phyloP scores from a whole-genome alignment of 1,140 invertebrate species.

The Sipha flava region DNA sequence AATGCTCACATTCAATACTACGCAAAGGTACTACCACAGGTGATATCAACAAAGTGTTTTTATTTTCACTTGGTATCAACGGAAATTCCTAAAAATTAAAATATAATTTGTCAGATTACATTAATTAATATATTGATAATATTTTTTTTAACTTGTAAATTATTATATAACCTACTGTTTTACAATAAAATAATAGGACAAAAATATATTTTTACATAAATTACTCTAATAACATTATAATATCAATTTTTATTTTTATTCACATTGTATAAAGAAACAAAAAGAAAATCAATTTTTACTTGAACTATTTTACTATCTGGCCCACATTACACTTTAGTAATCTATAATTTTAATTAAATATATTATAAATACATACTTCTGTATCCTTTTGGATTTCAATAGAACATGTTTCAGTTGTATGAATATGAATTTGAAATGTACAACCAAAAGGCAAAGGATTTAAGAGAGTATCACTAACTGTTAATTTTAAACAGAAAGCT shows the following conservation, averaged over 20 bases:
- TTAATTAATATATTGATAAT: background rate
- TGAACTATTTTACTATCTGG: no score
- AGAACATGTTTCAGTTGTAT: conserved; percentile 50
- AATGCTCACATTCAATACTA: conserved; percentile 32
- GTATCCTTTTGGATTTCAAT: conserved; percentile 38
- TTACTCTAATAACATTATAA: no score
- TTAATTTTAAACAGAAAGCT: conserved; percentile 51
- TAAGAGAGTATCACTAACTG: conserved; percentile 45
- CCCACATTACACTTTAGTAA: no score
- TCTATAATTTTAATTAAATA: background rate
- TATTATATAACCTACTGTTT: background rate
- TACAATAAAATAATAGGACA: background rate
- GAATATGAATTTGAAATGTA: conserved; percentile 50
- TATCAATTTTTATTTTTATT: no score
- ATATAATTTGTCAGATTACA: background rate
- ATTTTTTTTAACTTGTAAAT: background rate
- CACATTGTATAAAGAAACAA: no score
- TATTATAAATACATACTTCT: background rate
- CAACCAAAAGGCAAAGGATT: conserved; percentile 47
- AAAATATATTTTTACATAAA: background rate
- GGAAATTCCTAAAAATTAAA: conserved; percentile 34
- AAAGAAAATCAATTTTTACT: background rate
- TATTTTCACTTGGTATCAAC: conserved; percentile 27
- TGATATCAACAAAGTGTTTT: background rate
- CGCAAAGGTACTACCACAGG: conserved; percentile 33